phyloP scores from a whole-genome alignment of 2,113 vertebrate genomes.

The Indri indri region DNA sequence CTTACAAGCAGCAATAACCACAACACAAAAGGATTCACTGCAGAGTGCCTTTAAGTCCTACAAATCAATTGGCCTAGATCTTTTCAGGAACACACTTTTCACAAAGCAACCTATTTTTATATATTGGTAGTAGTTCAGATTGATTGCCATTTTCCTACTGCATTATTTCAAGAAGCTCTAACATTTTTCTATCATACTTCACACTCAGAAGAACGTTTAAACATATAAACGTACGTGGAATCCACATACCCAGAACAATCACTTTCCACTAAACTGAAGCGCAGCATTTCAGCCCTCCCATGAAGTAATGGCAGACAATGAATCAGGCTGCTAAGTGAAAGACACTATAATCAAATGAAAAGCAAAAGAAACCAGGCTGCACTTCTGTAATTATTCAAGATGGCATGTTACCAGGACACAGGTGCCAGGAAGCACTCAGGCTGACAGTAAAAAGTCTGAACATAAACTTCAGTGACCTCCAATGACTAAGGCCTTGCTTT shows the following conservation, averaged over 20 bases:
- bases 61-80: fast-evolving
- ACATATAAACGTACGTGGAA: neutral
- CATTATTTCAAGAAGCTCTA: neutral
- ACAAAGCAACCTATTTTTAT: neutral
- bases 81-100: neutral
- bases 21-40: too few relatives aligned
- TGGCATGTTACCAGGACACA: neutral
- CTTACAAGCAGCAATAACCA: neutral
- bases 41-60: neutral
- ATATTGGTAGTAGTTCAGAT: fast-evolving
- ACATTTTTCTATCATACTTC: neutral
- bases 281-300: neutral
- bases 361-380: neutral
- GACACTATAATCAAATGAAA: neutral
- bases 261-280: neutral
- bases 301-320: fast-evolving
- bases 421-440: neutral
- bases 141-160: neutral
- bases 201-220: neutral
- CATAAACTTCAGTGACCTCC: neutral
- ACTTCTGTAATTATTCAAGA: neutral
- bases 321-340: fast-evolving
- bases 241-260: neutral
- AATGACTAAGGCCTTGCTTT: neutral
- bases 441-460: neutral